These are phyloP conservation scores for Etheostoma cragini DNA, from an alignment of 2,113 vertebrate species.

Conservation along the genomic window DNA sequence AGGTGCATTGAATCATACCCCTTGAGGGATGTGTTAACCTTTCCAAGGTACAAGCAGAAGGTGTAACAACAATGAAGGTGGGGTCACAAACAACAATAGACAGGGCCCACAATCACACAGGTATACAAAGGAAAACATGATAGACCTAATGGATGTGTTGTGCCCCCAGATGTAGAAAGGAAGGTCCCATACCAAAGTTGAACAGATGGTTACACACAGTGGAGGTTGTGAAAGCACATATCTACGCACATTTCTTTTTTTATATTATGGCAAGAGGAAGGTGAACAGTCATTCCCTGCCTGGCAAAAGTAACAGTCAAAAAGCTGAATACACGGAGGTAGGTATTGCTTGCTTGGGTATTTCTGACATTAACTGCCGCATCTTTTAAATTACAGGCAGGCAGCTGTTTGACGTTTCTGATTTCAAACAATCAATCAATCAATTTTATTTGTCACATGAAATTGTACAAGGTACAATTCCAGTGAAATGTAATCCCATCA, in stretches of 20 bases:
- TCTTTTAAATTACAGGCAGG: slow-evolving; percentile 16
- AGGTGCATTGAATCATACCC: slow-evolving; percentile 32
- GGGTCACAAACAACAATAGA: slow-evolving; percentile 41
- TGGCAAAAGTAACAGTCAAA: slow-evolving; percentile 8
- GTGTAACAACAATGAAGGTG: slow-evolving; percentile 43
- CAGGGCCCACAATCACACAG: slow-evolving; percentile 31
- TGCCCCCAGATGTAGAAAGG: slow-evolving; percentile 43
- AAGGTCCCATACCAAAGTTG: slow-evolving; percentile 24
- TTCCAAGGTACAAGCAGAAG: slow-evolving; percentile 54
- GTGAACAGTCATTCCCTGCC: slow-evolving; percentile 18
- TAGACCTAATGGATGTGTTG: slow-evolving; percentile 14
- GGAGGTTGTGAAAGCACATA: slow-evolving; percentile 37
- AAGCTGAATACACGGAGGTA: not conserved
- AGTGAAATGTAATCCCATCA: no score
- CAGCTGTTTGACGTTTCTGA: slow-evolving; percentile 28
- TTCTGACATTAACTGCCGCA: not conserved
- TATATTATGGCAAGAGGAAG: slow-evolving; percentile 19
- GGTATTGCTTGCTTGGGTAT: slow-evolving; percentile 8
- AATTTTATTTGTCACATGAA: no score
- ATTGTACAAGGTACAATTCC: no score
- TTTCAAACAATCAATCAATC: not conserved
- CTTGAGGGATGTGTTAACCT: slow-evolving; percentile 54
- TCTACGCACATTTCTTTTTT: slow-evolving; percentile 40
- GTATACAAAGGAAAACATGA: slow-evolving; percentile 14
- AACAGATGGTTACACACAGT: slow-evolving; percentile 53